A percentile compares a stretch with the other conserved stretches of the same genome.
These are phyloP conservation scores for Pseudomugil gertrudae DNA, from an alignment of 2,797 vertebrate species.

Conservation along the genomic window DNA sequence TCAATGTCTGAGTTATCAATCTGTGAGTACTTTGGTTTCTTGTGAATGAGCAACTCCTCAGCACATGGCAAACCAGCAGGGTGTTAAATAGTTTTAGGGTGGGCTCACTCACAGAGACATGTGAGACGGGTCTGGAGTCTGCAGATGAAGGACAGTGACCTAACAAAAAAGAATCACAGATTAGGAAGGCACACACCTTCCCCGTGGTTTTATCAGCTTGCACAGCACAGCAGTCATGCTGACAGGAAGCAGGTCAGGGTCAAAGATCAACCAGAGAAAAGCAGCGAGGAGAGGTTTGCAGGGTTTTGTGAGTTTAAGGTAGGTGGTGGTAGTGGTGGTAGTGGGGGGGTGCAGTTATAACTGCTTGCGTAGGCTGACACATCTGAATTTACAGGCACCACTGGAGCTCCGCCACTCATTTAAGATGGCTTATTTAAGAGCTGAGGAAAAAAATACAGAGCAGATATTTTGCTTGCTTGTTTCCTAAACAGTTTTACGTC, in stretches of 20 bases:
- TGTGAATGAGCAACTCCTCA: conserved; percentile 56
- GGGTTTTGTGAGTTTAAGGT: conserved; percentile 33
- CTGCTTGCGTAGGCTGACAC: conserved; percentile 80
- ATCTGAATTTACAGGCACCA: conserved; percentile 77
- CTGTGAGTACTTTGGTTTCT: conserved; percentile 27
- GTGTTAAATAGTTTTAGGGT: conserved; percentile 71
- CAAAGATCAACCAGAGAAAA: conserved; percentile 41
- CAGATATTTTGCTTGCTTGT: conserved; percentile 76
- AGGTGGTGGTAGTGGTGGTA: conserved; percentile 19
- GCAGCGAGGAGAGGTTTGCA: conserved; percentile 36
- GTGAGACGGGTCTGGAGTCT: conserved; percentile 66
- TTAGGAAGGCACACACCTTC: conserved; percentile 3
- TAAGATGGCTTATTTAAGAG: conserved; percentile 69
- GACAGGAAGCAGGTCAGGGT: conserved; percentile 38
- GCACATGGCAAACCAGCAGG: conserved; percentile 53
- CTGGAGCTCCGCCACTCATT: conserved; percentile 66
- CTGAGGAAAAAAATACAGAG: conserved; percentile 52
- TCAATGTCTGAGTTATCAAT: conserved; percentile 23
- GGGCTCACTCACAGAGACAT: conserved; percentile 63
- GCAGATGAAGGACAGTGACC: conserved; percentile 26
- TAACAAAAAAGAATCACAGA: conserved; percentile 24
- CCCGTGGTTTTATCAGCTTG: conserved; percentile 6
- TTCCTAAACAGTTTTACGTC: conserved; percentile 72
- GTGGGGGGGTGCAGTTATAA: conserved; percentile 66
- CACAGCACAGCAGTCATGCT: conserved; percentile 23